Percentiles rank a stretch among this genome's conserved stretches.
These are phyloP conservation scores for Ceratotherium simum DNA, from an alignment of 2,113 vertebrate genomes.

Conservation along the genomic window DNA sequence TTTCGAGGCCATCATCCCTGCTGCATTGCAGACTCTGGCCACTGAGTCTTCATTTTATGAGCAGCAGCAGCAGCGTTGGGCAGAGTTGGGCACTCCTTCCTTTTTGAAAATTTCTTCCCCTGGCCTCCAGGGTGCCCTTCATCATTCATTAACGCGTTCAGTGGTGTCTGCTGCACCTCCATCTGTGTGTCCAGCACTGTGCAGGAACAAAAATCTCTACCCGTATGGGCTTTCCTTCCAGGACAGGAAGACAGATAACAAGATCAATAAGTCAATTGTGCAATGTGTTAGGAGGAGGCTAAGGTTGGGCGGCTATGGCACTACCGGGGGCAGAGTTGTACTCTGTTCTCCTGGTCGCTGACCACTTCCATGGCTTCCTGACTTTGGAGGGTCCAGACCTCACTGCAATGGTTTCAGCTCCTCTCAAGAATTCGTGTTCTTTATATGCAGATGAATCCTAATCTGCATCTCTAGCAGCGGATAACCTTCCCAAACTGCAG, in stretches of 20 bases:
- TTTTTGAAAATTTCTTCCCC: not conserved
- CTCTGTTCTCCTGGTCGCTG: not conserved
- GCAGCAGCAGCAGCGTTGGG: not conserved
- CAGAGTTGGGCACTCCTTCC: not conserved
- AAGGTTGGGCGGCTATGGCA: rapidly evolving
- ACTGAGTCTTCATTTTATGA: rapidly evolving
- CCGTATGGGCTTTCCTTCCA: not conserved
- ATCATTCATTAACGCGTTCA: rapidly evolving
- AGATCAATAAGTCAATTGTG: rapidly evolving
- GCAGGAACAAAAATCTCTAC: not conserved
- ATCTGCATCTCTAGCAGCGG: rapidly evolving
- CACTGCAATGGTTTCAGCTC: not conserved
- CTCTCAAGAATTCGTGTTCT: not conserved
- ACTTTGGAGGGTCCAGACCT: too few species aligned
- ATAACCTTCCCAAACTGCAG: not conserved
- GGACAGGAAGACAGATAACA: not conserved
- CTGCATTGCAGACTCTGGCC: not conserved
- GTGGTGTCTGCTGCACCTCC: not conserved
- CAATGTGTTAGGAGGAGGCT: not conserved
- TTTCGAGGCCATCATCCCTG: not conserved
- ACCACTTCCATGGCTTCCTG: rapidly evolving
- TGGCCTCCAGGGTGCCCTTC: not conserved
- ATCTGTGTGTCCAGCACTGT: not conserved
- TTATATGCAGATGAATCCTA: not conserved
- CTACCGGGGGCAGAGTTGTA: not conserved